Percentiles rank a stretch among this genome's conserved stretches.
phyloP scores from a whole-genome alignment of 92 coral and sea anemone species.

The Heliopora coerulea region DNA sequence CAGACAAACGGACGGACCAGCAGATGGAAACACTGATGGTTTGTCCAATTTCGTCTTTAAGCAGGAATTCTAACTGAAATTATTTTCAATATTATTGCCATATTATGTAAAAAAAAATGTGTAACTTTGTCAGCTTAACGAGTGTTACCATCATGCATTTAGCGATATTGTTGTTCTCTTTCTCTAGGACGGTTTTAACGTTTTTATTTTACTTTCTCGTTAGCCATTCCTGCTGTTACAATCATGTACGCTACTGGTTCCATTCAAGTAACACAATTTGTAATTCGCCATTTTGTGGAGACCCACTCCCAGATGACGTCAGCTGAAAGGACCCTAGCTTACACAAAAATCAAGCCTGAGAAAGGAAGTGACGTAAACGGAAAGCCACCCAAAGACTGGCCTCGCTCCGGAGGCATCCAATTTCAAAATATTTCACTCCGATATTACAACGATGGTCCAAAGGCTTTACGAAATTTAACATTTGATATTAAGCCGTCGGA shows the following conservation, averaged over 20 bases:
- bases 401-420: background rate
- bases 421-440: background rate
- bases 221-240: background rate
- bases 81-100: too few species aligned
- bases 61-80: too few species aligned
- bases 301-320: slow-evolving; percentile 19
- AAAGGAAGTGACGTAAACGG: background rate
- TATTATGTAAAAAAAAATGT: too few species aligned
- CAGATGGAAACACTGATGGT: too few species aligned
- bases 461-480: slow-evolving; percentile 1
- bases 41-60: too few species aligned
- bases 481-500: background rate
- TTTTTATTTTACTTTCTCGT: background rate
- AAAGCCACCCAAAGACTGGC: slow-evolving; percentile 12
- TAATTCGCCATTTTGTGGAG: background rate
- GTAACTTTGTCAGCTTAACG: too few species aligned
- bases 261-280: too few species aligned
- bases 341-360: slow-evolving; percentile 12
- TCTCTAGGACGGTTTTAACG: too few species aligned
- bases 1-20: too few species aligned
- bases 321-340: slow-evolving; percentile 15
- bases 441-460: slow-evolving; percentile 8
- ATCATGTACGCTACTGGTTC: background rate
- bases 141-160: too few species aligned
- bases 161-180: too few species aligned